These are phyloP conservation scores for Drosophila navojoa DNA, from an alignment of 1,140 invertebrate species.

Conservation along the genomic window DNA sequence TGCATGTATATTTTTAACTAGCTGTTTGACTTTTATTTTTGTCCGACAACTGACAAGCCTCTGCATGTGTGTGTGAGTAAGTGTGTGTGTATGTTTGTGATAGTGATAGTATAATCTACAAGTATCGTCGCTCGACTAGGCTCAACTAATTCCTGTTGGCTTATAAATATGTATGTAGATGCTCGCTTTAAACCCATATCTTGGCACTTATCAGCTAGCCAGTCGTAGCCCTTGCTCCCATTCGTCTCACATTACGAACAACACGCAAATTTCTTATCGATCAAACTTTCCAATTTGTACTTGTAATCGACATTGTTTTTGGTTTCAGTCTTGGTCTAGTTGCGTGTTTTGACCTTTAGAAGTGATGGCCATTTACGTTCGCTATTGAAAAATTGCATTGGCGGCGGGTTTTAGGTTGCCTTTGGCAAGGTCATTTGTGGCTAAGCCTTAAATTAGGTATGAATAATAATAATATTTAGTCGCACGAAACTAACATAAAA, in stretches of 20 bases:
- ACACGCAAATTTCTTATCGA: slow-evolving; percentile 78
- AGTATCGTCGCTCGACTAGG: slow-evolving; percentile 6
- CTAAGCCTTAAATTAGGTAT: not conserved
- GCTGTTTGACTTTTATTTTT: slow-evolving; percentile 42
- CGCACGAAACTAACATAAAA: not conserved
- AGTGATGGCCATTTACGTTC: slow-evolving; percentile 36
- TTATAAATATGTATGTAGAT: slow-evolving; percentile 5
- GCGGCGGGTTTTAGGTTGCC: slow-evolving; percentile 28
- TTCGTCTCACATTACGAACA: slow-evolving; percentile 14
- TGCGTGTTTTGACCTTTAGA: slow-evolving; percentile 65
- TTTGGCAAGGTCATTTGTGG: slow-evolving; percentile 60
- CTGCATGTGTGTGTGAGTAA: slow-evolving; percentile 26
- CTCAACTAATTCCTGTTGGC: slow-evolving; percentile 8
- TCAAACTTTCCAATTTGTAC: slow-evolving; percentile 69
- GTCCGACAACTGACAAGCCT: slow-evolving; percentile 35
- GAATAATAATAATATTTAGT: not conserved
- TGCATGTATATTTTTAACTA: slow-evolving; percentile 51
- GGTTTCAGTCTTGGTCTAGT: slow-evolving; percentile 18
- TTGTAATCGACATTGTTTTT: slow-evolving; percentile 40
- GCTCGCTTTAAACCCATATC: slow-evolving; percentile 43
- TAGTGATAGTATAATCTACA: slow-evolving; percentile 65
- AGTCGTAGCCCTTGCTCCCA: slow-evolving; percentile 41
- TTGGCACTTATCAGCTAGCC: slow-evolving; percentile 49
- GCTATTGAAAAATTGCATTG: slow-evolving; percentile 57
- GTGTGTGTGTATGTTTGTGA: too few relatives aligned